These are phyloP conservation scores for Heliocidaris erythrogramma DNA, from an alignment of 35 echinoderm and acorn worm species.

Conservation along the genomic window DNA sequence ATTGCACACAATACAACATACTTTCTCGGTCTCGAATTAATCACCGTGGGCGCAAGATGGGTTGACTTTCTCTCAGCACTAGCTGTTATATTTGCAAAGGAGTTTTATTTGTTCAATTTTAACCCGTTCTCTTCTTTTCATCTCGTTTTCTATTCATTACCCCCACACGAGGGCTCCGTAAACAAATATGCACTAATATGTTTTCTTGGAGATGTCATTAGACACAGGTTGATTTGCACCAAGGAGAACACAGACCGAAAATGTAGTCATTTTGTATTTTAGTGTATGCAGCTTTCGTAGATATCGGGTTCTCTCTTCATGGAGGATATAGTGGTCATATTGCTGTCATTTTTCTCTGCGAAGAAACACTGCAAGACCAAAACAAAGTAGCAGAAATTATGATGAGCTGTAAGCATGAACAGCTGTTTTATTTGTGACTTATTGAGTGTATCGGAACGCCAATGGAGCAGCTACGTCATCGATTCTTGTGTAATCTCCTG, in stretches of 20 bases:
- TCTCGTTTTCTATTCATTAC: slow-evolving; percentile 18
- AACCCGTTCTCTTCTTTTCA: background rate
- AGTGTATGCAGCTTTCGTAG: background rate
- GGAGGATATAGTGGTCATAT: too few relatives aligned
- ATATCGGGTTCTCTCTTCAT: background rate
- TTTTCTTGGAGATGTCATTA: background rate
- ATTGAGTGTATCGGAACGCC: background rate
- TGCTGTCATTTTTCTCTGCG: too few relatives aligned
- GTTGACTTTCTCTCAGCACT: background rate
- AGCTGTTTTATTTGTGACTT: background rate
- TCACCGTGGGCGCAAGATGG: background rate
- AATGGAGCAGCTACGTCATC: background rate
- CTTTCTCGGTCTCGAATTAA: background rate
- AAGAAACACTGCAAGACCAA: background rate
- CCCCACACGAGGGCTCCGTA: background rate
- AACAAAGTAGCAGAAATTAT: background rate
- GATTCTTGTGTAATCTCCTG: background rate
- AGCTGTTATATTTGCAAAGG: background rate
- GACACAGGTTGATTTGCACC: background rate
- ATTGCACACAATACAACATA: background rate
- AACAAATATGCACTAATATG: background rate
- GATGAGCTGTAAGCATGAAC: background rate
- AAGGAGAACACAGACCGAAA: background rate
- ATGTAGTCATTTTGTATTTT: background rate
- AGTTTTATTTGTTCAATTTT: background rate